Base-by-base conservation (phyloP, 2,888 invertebrate species). In the Amiota mariae region DNA sequence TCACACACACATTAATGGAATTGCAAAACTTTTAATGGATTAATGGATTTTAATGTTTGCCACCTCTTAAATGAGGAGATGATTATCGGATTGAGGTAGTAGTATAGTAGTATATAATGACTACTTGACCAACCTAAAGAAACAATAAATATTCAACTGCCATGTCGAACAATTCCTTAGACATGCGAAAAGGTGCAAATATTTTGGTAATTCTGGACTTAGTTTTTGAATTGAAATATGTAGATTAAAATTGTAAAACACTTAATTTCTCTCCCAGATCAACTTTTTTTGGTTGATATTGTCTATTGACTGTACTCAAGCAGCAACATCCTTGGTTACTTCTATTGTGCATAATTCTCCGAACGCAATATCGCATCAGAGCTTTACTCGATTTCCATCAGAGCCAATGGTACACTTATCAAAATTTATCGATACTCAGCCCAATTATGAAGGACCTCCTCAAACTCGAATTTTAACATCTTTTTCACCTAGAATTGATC, bases 351-450 rank as follows among this genome's bases (percentile, higher is more conserved):
- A 88, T 71, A 79, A 81, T 15, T 89, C 90, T 81, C 90, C 71
- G 56, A 77, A 81, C 1, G 89, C 92, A 1, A 89, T 92, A 0
- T 92, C 92, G 9, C 92, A 92, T 75, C 92, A 92, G 79, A 91
- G 91, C 70, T 91, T 92, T 18, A 82, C 91, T 12, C 91, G 92
- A 72, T 68, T 80, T 54, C 71, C 85, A 8, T 11, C 76, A 20
- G 72, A 56, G 10, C 49, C 18, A 15, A 20, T 15, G n/a, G 8
- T 57, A 15, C n/a, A n/a, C n/a, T 8, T 18, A 8, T 1, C 10
- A 8, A 11, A 11, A 18, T 20, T 20, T 6, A 6, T 36, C 59
- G 11, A 20, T 12, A 12, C 4, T 59, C 18, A 11, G 10, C 18
- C n/a, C 1, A 18, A 6, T 11, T 20, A 15, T 9, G 18, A 15